These are phyloP conservation scores for Cydia strobilella DNA, from an alignment of 1,140 invertebrate genomes.

Conservation along the genomic window DNA sequence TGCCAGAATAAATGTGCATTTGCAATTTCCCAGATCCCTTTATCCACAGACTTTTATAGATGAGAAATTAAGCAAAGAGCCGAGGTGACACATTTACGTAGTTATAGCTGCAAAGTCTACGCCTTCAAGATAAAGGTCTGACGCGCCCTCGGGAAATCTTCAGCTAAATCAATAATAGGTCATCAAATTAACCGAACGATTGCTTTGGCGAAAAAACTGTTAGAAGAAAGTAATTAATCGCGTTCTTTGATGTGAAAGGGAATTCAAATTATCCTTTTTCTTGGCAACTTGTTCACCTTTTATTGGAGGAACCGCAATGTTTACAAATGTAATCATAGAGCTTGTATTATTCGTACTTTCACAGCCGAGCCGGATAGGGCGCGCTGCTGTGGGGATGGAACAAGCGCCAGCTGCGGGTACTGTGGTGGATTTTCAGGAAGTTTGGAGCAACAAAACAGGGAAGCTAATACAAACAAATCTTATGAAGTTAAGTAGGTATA, in stretches of 20 bases:
- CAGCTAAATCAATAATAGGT: conserved; percentile 19
- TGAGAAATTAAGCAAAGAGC: not conserved
- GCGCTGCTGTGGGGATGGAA: not conserved
- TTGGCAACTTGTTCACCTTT: not conserved
- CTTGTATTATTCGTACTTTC: not conserved
- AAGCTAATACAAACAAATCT: not conserved
- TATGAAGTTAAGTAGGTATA: not conserved
- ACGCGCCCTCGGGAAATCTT: conserved; percentile 9
- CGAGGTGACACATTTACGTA: not conserved
- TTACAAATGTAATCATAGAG: not conserved
- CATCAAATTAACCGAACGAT: conserved; percentile 24
- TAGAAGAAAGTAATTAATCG: conserved; percentile 14
- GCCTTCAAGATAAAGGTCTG: conserved; percentile 23
- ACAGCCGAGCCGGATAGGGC: not conserved
- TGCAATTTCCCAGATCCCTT: not conserved
- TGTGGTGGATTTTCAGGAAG: not conserved
- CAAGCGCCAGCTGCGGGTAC: not conserved
- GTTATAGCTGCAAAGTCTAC: not conserved
- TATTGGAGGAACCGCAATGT: not conserved
- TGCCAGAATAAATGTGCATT: not conserved
- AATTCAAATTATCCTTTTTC: conserved; percentile 18
- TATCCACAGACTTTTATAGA: not conserved
- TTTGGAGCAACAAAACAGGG: not conserved
- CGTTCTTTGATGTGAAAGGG: not conserved
- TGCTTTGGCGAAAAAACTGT: not conserved